These are phyloP conservation scores for Drosophila sulfurigaster DNA, from an alignment of 1,140 invertebrate genomes.

Conservation along the genomic window DNA sequence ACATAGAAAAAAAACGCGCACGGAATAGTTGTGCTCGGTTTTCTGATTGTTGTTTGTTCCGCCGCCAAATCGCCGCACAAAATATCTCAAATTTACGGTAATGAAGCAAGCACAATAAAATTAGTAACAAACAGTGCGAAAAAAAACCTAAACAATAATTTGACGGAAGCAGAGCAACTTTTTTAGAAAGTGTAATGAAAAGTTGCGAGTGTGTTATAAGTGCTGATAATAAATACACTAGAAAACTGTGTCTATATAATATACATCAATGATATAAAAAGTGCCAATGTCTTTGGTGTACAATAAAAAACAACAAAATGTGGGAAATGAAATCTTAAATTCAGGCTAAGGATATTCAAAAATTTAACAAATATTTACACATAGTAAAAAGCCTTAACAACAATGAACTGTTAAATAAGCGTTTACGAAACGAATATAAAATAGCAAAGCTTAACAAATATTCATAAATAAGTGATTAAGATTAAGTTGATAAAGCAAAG, in stretches of 20 bases:
- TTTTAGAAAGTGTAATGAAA: constrained; percentile 5
- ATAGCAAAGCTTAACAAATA: no score
- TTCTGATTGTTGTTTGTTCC: constrained; percentile 15
- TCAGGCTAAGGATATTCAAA: not conserved
- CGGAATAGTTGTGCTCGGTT: constrained; percentile 11
- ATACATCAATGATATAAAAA: not conserved
- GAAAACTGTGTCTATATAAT: not conserved
- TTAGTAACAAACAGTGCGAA: constrained; percentile 16
- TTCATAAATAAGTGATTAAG: not conserved
- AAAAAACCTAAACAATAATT: constrained; percentile 24
- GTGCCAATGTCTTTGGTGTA: not conserved
- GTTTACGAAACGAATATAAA: not conserved
- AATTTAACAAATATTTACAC: not conserved
- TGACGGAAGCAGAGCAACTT: constrained; percentile 18
- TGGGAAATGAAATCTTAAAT: not conserved
- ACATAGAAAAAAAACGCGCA: constrained; percentile 14
- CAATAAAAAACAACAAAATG: not conserved
- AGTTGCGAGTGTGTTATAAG: not conserved
- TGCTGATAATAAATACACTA: not conserved
- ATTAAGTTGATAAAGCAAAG: not conserved
- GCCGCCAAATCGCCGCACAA: constrained; percentile 13
- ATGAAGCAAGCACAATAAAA: constrained; percentile 30
- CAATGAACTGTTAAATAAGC: not conserved
- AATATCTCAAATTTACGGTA: constrained; percentile 45
- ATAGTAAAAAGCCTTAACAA: not conserved